Evolutionary conservation across 2,888 invertebrate genomes (phyloP), one percentile per base, ranked within the genome.

Genomic region (Prosopocoilus inquinatus): DNA sequence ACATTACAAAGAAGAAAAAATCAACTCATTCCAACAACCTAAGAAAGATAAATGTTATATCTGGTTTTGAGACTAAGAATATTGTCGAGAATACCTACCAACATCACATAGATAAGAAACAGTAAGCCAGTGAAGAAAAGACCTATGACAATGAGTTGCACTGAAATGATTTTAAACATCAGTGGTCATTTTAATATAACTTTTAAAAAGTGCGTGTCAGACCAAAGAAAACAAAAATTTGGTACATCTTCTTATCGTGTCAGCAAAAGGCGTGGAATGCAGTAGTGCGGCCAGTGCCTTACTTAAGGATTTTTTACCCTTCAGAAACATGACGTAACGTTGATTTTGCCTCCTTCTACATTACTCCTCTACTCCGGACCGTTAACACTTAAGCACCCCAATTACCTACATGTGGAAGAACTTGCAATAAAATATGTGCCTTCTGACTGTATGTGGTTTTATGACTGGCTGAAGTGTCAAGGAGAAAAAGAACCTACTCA

Each of bases 231-330:
- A n/a, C n/a, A n/a, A n/a, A n/a, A n/a, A n/a, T n/a, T n/a, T 55
- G 51, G 39, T 55, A 53, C 53, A 48, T 54, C 52, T 53, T 41
- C 57, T 45, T 53, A 57, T 56, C 53, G 53, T 50, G 55, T 52
- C 51, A 52, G 51, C 38, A 52, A 56, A 56, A 47, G 44, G 57
- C 47, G 58, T 55, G 41, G 48, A 58, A 55, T 58, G 47, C 55
- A 58, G 58, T 48, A 58, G 53, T 53, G 46, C 41, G 47, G 51
- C 51, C 50, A 58, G 53, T 59, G 60, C 55, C 53, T 56, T 12
- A n/a, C 57, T 57, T 53, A 59, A 57, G 53, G 46, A 57, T 50
- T 57, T 57, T 53, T 59, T 52, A 59, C 43, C 39, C 56, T 58
- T 55, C 52, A 58, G 47, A 56, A 53, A 57, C 53, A 52, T 59